phyloP scores from a whole-genome alignment of 1,140 invertebrate species.

The Bombyx mandarina region DNA sequence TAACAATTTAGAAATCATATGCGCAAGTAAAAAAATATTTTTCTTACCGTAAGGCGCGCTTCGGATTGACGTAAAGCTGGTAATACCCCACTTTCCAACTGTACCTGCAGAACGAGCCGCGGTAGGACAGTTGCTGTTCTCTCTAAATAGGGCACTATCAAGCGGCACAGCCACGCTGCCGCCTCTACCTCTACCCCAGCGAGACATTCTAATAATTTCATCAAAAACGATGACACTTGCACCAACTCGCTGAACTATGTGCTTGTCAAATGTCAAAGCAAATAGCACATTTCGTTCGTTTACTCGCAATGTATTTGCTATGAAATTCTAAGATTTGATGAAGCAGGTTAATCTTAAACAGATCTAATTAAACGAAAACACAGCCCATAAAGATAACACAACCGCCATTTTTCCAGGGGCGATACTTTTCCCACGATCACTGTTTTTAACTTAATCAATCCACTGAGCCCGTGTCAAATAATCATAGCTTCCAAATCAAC shows the following conservation, averaged over 20 bases:
- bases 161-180: slow-evolving; percentile 74
- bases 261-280: slow-evolving; percentile 55
- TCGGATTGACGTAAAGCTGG: slow-evolving; percentile 91
- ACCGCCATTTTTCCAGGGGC: slow-evolving; percentile 70
- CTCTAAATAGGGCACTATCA: slow-evolving; percentile 79
- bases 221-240: slow-evolving; percentile 63
- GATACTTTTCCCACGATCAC: slow-evolving; percentile 59
- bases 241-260: slow-evolving; percentile 46
- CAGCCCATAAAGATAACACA: slow-evolving; percentile 70
- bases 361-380: slow-evolving; percentile 62
- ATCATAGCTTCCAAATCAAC: slow-evolving; percentile 39
- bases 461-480: slow-evolving; percentile 28
- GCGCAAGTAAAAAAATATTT: too few species aligned
- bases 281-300: slow-evolving; percentile 38
- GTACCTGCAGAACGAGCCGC: slow-evolving; percentile 90
- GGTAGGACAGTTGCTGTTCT: slow-evolving; percentile 89
- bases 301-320: neutral
- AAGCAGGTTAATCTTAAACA: slow-evolving; percentile 6
- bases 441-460: slow-evolving; percentile 31
- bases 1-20: too few species aligned
- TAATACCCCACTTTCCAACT: slow-evolving; percentile 94
- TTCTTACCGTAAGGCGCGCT: slow-evolving; percentile 80
- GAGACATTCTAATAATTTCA: slow-evolving; percentile 73
- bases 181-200: slow-evolving; percentile 74
- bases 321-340: slow-evolving; percentile 14